These are phyloP conservation scores for Lepidothrix coronata DNA, from an alignment of 2,113 vertebrate species.

Conservation along the genomic window DNA sequence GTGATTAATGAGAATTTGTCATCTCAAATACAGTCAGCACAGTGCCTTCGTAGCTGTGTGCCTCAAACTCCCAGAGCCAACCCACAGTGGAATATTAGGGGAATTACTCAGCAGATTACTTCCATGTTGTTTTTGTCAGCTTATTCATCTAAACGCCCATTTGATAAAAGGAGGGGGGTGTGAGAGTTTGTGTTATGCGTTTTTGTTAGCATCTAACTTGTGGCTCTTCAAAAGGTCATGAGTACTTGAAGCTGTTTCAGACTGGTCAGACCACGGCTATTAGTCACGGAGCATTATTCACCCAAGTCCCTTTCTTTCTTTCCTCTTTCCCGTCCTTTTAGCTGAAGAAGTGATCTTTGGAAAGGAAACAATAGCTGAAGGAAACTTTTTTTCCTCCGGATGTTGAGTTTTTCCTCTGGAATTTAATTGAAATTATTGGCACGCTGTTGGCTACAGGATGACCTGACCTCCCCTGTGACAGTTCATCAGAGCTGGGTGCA, in stretches of 20 bases:
- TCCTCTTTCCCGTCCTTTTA: constrained; percentile 30
- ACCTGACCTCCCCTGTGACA: not conserved
- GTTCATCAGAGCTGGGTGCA: not conserved
- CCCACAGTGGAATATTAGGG: constrained; percentile 56
- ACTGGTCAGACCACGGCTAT: constrained; percentile 43
- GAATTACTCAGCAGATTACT: constrained; percentile 66
- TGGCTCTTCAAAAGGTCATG: constrained; percentile 48
- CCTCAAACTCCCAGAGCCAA: constrained; percentile 14
- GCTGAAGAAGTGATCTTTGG: constrained; percentile 42
- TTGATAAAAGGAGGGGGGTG: constrained; percentile 46
- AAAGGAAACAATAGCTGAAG: constrained; percentile 57
- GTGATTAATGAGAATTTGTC: constrained; percentile 60
- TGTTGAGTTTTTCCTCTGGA: constrained; percentile 41
- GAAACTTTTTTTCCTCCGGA: not conserved
- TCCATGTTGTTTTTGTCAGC: constrained; percentile 53
- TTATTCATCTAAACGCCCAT: constrained; percentile 14
- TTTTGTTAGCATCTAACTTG: constrained; percentile 42
- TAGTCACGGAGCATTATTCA: constrained; percentile 71
- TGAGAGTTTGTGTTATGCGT: not conserved
- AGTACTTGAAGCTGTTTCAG: constrained; percentile 36
- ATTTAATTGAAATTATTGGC: constrained; percentile 26
- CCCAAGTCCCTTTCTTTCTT: constrained; percentile 4
- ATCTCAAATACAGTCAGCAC: constrained; percentile 53
- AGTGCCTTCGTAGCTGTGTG: constrained; percentile 5
- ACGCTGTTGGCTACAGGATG: not conserved